Percentiles rank a stretch among this genome's conserved stretches.
These are phyloP conservation scores for Scaptomyza graminum DNA, from an alignment of 1,140 invertebrate genomes.

Conservation along the genomic window DNA sequence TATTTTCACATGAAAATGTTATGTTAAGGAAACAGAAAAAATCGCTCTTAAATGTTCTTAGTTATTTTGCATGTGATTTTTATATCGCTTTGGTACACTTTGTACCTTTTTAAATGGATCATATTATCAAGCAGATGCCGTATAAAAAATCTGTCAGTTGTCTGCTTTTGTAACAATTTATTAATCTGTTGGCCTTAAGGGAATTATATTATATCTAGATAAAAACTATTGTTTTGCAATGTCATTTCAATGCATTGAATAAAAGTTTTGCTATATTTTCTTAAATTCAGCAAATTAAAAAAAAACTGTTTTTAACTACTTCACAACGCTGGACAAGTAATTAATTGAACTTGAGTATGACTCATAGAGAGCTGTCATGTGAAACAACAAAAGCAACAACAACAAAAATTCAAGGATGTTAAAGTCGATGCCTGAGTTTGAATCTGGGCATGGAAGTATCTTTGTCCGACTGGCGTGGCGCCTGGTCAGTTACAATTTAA, in stretches of 20 bases:
- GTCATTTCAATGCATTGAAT: too few relatives aligned
- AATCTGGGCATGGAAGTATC: not conserved
- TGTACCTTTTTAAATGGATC: too few relatives aligned
- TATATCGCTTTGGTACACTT: too few relatives aligned
- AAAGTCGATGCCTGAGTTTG: not conserved
- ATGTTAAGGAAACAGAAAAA: not conserved
- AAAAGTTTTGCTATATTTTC: too few relatives aligned
- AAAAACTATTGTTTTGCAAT: too few relatives aligned
- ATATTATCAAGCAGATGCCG: not conserved
- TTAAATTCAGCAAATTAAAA: not conserved
- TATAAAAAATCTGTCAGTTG: too few relatives aligned
- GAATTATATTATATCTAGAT: too few relatives aligned
- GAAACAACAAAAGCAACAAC: not conserved
- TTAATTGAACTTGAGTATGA: slow-evolving; percentile 13
- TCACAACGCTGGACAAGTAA: not conserved
- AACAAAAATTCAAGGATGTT: slow-evolving; percentile 1
- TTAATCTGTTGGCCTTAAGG: too few relatives aligned
- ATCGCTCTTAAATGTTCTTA: not conserved
- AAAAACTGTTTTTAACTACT: not conserved
- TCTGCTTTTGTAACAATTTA: too few relatives aligned
- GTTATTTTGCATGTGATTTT: too few relatives aligned
- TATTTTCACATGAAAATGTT: not conserved
- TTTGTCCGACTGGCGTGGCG: slow-evolving; percentile 14
- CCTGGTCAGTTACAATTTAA: slow-evolving; percentile 52
- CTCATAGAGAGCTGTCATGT: not conserved